Percentiles rank a stretch among this genome's conserved stretches.
These are phyloP conservation scores for Tetraneura akinire DNA, from an alignment of 1,140 invertebrate species.

Conservation along the genomic window DNA sequence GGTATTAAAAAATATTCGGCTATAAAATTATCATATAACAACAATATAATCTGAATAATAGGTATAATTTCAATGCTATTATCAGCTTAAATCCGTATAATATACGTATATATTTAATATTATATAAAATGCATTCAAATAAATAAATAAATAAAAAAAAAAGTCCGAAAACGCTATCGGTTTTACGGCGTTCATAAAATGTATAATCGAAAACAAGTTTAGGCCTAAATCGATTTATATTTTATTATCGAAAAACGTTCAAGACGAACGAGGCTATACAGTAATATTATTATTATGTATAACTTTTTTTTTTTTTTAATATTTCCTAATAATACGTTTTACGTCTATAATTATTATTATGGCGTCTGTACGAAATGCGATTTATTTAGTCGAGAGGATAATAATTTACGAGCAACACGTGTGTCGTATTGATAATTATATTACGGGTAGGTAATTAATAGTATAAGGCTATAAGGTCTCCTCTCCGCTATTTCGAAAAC, in stretches of 20 bases:
- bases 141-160: conserved; percentile 21
- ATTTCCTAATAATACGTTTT: conserved; percentile 8
- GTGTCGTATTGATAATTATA: background rate
- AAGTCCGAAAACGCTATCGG: background rate
- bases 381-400: background rate
- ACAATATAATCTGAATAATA: background rate
- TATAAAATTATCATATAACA: conserved; percentile 10
- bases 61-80: background rate
- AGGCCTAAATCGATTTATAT: background rate
- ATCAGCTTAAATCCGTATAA: too few species aligned
- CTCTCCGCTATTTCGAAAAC: too few species aligned
- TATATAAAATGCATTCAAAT: too few species aligned
- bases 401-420: conserved; percentile 14
- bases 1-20: background rate
- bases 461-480: too few species aligned
- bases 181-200: background rate
- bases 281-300: background rate
- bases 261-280: background rate
- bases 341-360: background rate
- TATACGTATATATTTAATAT: too few species aligned
- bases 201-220: background rate
- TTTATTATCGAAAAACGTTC: conserved; percentile 5
- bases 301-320: background rate
- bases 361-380: background rate
- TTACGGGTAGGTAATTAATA: background rate